Base-by-base conservation (phyloP, 35 echinoderm and acorn worm species). In the Anneissia japonica region DNA sequence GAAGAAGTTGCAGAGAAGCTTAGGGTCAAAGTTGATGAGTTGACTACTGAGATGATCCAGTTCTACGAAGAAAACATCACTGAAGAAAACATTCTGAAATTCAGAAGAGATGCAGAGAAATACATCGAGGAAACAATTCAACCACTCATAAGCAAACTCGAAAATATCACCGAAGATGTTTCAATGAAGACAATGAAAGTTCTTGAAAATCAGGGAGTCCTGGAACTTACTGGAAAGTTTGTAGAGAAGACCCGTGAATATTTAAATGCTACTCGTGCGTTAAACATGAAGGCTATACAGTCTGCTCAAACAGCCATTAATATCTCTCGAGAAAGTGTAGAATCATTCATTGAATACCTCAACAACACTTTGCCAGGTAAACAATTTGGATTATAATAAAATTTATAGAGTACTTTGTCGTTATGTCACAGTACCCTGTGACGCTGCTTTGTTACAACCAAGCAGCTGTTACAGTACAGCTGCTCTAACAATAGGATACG, bases 291-390 rank as follows among this genome's bases (percentile, higher is more conserved):
- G 21, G 51, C 51, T 23, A 64, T 64, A 9, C 1, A 64, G 26
- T 64, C 51, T 64, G 51, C 51, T 23, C 5, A 64, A 23, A 23
- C 11, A 64, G 51, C 26, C 26, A 64, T 64, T 2, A 6, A 2
- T 2, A 64, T 64, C 10, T 19, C 51, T 12, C 11, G 19, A 64
- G 51, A 64, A 26, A 19, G 11, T 64, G 51, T 64, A 64, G 51
- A 64, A 64, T 9, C 51, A 64, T 64, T 9, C 51, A 64, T 88
- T 29, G 77, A 88, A 51, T 90, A 90, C 45, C 73, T 90, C 0
- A 90, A 90, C 88, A 90, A 90, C 82, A 90, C 88, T 31, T 36
- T 90, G 73, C 81, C 88, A 46, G 86, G 86, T 88, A 32, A 80
- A 74, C 51, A 64, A 14, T 13, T 64, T 64, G 28, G 51, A 28